Percentiles rank a stretch among this genome's conserved stretches.
Evolutionary conservation across 2,888 invertebrate species (phyloP).

Genomic region (Hermaeophaga mercurialis): DNA sequence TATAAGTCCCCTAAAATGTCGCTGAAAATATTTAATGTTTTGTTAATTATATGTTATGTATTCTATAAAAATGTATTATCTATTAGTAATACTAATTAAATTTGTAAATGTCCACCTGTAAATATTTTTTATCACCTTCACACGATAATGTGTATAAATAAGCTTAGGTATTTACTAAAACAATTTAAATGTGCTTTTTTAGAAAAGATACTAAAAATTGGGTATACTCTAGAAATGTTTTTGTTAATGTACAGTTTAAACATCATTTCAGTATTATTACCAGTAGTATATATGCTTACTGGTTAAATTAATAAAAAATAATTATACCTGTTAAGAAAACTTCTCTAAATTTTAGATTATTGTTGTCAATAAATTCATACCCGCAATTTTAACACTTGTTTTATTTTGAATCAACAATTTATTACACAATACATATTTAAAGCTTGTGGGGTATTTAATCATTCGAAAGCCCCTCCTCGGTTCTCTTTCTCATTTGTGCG

Average conservation of each 20-base stretch:
- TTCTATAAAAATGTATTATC: no score
- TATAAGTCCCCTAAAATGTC: no score
- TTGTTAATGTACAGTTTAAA: conserved; percentile 11
- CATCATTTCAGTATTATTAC: neutral
- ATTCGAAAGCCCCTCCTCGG: conserved; percentile 20
- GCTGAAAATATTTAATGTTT: no score
- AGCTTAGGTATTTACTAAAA: conserved; percentile 7
- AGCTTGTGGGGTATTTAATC: no score
- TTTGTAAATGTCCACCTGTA: conserved; percentile 22
- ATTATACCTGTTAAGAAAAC: conserved; percentile 9
- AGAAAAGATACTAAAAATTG: conserved; percentile 3
- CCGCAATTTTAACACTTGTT: neutral
- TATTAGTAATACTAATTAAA: no score
- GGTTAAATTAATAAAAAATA: neutral
- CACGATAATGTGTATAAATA: conserved; percentile 9
- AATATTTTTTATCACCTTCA: conserved; percentile 20
- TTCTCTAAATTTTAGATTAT: conserved; percentile 16
- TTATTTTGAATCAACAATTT: no score
- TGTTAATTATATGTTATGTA: no score
- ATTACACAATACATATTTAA: no score
- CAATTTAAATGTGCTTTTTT: conserved; percentile 16
- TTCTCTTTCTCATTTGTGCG: conserved; percentile 28
- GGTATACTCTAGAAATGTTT: neutral
- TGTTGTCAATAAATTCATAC: conserved; percentile 14
- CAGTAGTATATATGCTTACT: neutral